A percentile compares a stretch with the other conserved stretches of the same genome.
phyloP scores from a whole-genome alignment of 2,113 vertebrate species.

The Dissostichus mawsoni region DNA sequence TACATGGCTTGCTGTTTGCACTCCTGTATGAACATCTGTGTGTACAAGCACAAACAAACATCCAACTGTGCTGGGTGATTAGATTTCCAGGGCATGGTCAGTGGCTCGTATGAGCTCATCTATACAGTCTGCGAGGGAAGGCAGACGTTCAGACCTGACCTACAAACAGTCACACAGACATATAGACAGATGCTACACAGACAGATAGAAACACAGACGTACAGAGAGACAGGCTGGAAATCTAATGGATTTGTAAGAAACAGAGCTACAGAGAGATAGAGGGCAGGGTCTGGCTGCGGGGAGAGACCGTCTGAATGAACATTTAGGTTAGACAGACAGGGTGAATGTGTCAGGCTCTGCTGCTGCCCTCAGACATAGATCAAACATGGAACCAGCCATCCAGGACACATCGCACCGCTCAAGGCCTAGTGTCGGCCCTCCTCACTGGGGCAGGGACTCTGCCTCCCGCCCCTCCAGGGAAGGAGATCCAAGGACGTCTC shows the following conservation, averaged over 20 bases:
- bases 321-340: slow-evolving; percentile 76
- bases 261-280: slow-evolving; percentile 40
- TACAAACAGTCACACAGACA: slow-evolving; percentile 40
- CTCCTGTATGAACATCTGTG: slow-evolving; percentile 81
- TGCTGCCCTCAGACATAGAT: slow-evolving; percentile 62
- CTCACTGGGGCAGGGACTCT: slow-evolving; percentile 41
- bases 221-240: slow-evolving; percentile 13
- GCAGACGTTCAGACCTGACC: slow-evolving; percentile 44
- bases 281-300: slow-evolving; percentile 57
- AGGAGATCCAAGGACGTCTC: slow-evolving; percentile 64
- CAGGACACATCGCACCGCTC: slow-evolving; percentile 60
- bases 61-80: slow-evolving; percentile 76
- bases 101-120: slow-evolving; percentile 55
- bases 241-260: slow-evolving; percentile 17
- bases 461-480: slow-evolving; percentile 18
- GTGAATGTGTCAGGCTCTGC: slow-evolving; percentile 48
- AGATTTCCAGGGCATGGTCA: slow-evolving; percentile 75
- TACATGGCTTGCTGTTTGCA: slow-evolving; percentile 62
- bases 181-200: not conserved
- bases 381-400: slow-evolving; percentile 61
- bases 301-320: slow-evolving; percentile 66
- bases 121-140: slow-evolving; percentile 23
- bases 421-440: slow-evolving; percentile 44
- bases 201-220: not conserved
- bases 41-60: slow-evolving; percentile 74